Evolutionary conservation across 2,888 invertebrate species (phyloP), one percentile per base, ranked within the genome.

Genomic region (Cheilosia grossa): DNA sequence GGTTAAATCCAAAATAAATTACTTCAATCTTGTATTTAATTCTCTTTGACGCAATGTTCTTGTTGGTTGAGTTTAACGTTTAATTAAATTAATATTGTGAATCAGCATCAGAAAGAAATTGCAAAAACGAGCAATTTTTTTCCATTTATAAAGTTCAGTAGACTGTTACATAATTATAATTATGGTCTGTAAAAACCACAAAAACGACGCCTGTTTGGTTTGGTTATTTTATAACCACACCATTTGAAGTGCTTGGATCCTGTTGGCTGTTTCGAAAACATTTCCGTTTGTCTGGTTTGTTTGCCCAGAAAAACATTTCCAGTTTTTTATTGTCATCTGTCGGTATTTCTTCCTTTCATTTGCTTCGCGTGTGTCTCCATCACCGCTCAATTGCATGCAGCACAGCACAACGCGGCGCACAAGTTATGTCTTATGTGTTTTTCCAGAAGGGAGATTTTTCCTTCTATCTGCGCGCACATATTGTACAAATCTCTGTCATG

Each of bases 1-100:
- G 74, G 64, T 74, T 56, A 74, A 74, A 74, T 64, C 56, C 64
- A 64, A 64, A 64, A 63, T 64, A 64, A 64, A 27, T 74, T 64
- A 56, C 58, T 64, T 73, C 21, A 42, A 44, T 73, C 9, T 42
- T 19, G 4, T 15, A 51, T 51, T 73, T 19, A 61, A 40, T 53
- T 9, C 15, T 72, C 49, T 51, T 33, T 37, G 30, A 49, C 15
- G 13, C 15, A 1, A 21, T 10, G 15, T 21, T 40, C 4, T 42
- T 40, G 40, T 49, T n/a, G 33, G 40, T 24, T 66, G 19, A 24
- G 21, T 33, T 69, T 21, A 40, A 33, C 21, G 17, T 15, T 19
- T 17, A 47, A 17, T 19, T 17, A 19, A 17, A 47, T 17, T 47
- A 30, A 67, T 37, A 44, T 30, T 54, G 5, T 15, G 13, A 66